Percentiles rank a stretch among this genome's conserved stretches.
These are phyloP conservation scores for Scomber colias DNA, from an alignment of 2,113 vertebrate genomes.

Conservation along the genomic window DNA sequence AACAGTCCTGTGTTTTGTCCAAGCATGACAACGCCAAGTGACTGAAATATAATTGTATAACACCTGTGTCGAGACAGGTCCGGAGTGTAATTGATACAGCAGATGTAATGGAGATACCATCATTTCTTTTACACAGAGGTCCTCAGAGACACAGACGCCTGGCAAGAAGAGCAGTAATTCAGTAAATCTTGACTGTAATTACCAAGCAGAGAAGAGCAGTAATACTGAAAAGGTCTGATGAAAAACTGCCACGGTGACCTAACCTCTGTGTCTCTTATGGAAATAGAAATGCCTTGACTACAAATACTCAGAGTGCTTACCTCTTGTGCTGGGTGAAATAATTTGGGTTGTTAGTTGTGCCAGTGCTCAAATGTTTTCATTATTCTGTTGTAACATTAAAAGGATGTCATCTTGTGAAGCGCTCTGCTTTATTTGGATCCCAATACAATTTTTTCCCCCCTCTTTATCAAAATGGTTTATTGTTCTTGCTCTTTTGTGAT, in stretches of 20 bases:
- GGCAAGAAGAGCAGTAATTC: slow-evolving; percentile 11
- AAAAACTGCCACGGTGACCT: slow-evolving; percentile 34
- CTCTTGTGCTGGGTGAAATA: slow-evolving; percentile 31
- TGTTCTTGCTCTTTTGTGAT: neutral
- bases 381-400: neutral
- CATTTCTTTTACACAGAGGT: slow-evolving; percentile 27
- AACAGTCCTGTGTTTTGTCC: slow-evolving; percentile 1
- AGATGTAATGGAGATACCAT: slow-evolving; percentile 38
- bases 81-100: slow-evolving; percentile 23
- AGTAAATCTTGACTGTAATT: slow-evolving; percentile 48
- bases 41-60: slow-evolving; percentile 7
- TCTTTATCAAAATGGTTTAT: neutral
- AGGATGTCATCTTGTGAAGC: neutral
- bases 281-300: slow-evolving; percentile 17
- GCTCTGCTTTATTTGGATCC: neutral
- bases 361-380: neutral
- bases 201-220: slow-evolving; percentile 32
- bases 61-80: neutral
- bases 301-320: slow-evolving; percentile 23
- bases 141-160: slow-evolving; percentile 31
- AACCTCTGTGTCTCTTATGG: slow-evolving; percentile 25
- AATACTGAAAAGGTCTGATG: slow-evolving; percentile 32
- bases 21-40: neutral
- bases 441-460: neutral
- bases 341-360: slow-evolving; percentile 21